These are phyloP conservation scores for Mythimna vitellina DNA, from an alignment of 2,888 invertebrate genomes.

Conservation along the genomic window DNA sequence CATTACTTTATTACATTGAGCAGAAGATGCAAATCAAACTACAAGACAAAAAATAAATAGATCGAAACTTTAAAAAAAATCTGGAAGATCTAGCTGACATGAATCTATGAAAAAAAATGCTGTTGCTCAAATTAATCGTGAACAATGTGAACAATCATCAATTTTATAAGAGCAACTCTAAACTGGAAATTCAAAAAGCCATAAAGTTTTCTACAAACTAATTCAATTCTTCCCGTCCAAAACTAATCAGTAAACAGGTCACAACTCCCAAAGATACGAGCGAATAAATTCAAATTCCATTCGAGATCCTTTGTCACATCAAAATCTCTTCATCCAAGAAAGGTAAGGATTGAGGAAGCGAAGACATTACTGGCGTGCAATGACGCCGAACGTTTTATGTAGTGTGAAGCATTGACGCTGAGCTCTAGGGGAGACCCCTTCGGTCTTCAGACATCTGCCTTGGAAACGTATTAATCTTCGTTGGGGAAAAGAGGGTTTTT, in stretches of 20 bases:
- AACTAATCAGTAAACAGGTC: slow-evolving; percentile 41
- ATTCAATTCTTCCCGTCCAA: neutral
- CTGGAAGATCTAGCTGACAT: neutral
- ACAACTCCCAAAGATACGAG: slow-evolving; percentile 39
- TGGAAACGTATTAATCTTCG: slow-evolving; percentile 66
- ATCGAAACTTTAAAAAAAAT: neutral
- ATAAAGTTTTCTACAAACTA: neutral
- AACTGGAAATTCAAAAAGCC: neutral
- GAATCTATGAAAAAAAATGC: neutral
- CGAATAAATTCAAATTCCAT: slow-evolving; percentile 60
- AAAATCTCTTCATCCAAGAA: slow-evolving; percentile 65
- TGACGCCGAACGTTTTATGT: slow-evolving; percentile 86
- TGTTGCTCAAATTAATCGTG: neutral
- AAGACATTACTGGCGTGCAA: slow-evolving; percentile 78
- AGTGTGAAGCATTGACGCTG: slow-evolving; percentile 84
- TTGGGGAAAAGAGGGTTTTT: slow-evolving; percentile 54
- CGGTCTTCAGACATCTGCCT: slow-evolving; percentile 70
- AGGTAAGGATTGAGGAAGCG: slow-evolving; percentile 67
- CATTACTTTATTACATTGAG: neutral
- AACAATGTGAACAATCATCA: neutral
- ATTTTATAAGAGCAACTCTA: neutral
- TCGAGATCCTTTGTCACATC: slow-evolving; percentile 62
- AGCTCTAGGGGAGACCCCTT: slow-evolving; percentile 72
- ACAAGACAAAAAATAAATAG: neutral
- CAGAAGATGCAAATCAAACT: neutral